Evolutionary conservation across 2,113 vertebrate species (phyloP).

Genomic region (Podocnemis expansa): DNA sequence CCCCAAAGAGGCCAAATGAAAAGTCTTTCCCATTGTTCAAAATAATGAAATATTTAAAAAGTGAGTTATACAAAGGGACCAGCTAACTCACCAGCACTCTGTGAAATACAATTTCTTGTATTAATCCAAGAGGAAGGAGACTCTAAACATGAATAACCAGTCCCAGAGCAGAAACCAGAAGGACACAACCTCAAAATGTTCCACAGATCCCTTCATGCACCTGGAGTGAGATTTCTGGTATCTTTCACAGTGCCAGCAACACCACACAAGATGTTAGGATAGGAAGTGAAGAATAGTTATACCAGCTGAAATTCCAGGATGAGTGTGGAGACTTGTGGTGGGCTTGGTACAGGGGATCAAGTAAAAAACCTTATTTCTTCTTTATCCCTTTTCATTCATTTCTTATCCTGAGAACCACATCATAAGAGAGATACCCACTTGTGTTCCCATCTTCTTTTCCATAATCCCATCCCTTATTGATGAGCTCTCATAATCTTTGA

Average conservation of each 20-base stretch:
- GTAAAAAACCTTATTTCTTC: background rate
- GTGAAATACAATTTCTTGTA: slow-evolving; percentile 1
- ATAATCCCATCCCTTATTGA: background rate
- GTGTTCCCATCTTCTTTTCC: background rate
- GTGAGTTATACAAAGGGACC: slow-evolving; percentile 32
- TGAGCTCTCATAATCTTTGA: background rate
- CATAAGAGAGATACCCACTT: background rate
- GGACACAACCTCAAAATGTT: background rate
- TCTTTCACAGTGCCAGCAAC: background rate
- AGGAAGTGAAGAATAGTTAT: background rate
- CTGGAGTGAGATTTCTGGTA: background rate
- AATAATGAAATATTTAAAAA: slow-evolving; percentile 71
- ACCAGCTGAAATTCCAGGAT: background rate
- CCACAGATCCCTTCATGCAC: background rate
- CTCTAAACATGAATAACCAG: background rate
- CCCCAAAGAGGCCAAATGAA: slow-evolving; percentile 65
- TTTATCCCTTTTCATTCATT: background rate
- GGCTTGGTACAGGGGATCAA: background rate
- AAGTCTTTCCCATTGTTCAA: slow-evolving; percentile 58
- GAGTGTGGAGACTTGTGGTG: background rate
- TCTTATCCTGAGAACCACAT: background rate
- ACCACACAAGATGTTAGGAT: background rate
- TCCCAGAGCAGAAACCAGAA: background rate
- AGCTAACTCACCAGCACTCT: background rate
- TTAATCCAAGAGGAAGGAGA: background rate